Percentiles rank a stretch among this genome's conserved stretches.
Evolutionary conservation across 2,113 vertebrate species (phyloP).

Genomic region (Notechis scutatus): DNA sequence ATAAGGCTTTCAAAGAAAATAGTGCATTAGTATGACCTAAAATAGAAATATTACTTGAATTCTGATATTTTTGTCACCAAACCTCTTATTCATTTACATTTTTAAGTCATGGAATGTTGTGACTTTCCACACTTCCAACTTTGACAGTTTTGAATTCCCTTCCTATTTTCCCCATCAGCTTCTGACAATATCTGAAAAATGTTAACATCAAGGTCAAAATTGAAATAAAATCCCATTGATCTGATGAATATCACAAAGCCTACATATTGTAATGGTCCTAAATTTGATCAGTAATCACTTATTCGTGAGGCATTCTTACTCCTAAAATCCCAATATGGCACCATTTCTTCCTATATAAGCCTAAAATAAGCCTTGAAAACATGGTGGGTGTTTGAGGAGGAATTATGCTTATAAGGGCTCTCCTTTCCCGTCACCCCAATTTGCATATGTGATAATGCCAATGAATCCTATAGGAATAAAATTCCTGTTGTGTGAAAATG

Average conservation of each 20-base stretch:
- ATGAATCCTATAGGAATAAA: not conserved
- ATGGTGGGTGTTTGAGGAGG: not conserved
- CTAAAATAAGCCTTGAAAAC: not conserved
- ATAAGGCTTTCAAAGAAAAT: not conserved
- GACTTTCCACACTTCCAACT: not conserved
- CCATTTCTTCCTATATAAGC: not conserved
- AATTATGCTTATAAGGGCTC: not conserved
- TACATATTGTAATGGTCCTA: not conserved
- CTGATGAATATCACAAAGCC: not conserved
- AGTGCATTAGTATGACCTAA: not conserved
- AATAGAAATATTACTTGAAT: not conserved
- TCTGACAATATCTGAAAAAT: not conserved
- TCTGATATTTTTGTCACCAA: not conserved
- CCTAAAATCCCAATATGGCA: not conserved
- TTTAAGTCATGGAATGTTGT: not conserved
- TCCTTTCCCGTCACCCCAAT: not conserved
- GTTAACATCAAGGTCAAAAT: not conserved
- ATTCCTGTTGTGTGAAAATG: not conserved
- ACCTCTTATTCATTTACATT: not conserved
- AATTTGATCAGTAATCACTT: not conserved
- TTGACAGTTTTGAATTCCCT: not conserved
- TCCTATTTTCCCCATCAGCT: not conserved
- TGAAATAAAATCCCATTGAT: not conserved
- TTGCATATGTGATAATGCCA: not conserved
- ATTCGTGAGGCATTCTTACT: not conserved